These are phyloP conservation scores for Cygnus atratus DNA, from an alignment of 2,113 vertebrate genomes.

Conservation along the genomic window DNA sequence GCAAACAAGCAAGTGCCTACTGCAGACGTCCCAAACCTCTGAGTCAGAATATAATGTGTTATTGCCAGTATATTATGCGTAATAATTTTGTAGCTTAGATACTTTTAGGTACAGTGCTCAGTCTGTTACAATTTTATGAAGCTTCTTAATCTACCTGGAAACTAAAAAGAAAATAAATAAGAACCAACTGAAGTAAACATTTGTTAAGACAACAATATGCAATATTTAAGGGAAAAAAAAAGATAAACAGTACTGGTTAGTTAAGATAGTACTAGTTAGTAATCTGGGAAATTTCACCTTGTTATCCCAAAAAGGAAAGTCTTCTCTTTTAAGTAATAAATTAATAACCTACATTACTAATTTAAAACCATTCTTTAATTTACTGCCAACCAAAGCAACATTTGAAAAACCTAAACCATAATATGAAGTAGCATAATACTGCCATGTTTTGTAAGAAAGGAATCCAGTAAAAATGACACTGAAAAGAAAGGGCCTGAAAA, in stretches of 20 bases:
- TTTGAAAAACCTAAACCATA: background rate
- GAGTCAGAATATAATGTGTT: background rate
- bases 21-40: background rate
- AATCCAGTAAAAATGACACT: background rate
- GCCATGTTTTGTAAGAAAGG: background rate
- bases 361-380: conserved; percentile 1
- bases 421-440: background rate
- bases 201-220: background rate
- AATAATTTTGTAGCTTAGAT: background rate
- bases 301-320: background rate
- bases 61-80: background rate
- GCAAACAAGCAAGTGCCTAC: background rate
- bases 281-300: background rate
- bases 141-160: background rate
- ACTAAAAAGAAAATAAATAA: background rate
- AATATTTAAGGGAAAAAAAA: background rate
- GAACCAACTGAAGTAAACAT: background rate
- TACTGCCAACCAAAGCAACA: background rate
- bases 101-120: background rate
- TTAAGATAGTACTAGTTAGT: background rate
- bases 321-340: background rate
- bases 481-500: background rate
- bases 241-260: background rate
- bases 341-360: background rate
- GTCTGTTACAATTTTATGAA: background rate